Evolutionary conservation across 2,113 vertebrate genomes (phyloP).

Genomic region (Brienomyrus longianalis): DNA sequence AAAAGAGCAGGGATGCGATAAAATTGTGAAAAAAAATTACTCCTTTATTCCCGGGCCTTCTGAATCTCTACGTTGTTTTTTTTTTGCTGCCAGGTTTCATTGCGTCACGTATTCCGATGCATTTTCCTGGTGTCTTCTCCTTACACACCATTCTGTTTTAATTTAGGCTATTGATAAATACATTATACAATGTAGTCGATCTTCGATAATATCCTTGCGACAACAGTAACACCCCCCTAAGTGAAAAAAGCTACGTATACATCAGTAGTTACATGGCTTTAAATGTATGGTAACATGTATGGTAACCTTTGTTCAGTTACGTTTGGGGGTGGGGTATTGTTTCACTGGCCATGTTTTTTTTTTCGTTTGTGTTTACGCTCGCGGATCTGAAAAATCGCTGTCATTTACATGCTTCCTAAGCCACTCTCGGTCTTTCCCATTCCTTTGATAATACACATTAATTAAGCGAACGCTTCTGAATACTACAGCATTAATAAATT

Average conservation of each 20-base stretch:
- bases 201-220: not conserved
- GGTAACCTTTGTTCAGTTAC: not conserved
- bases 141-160: not conserved
- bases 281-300: not conserved
- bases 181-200: not conserved
- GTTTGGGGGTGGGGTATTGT: not conserved
- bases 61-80: not conserved
- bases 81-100: not conserved
- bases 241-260: not conserved
- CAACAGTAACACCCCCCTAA: not conserved
- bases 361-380: not conserved
- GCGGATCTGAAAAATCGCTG: slow-evolving; percentile 37
- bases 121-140: slow-evolving; percentile 1
- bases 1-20: not conserved
- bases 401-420: slow-evolving; percentile 37
- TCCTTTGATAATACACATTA: slow-evolving; percentile 43
- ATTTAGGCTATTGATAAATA: not conserved
- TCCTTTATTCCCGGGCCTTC: slow-evolving; percentile 7
- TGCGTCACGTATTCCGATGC: not conserved
- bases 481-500: slow-evolving; percentile 55
- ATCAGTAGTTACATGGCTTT: not conserved
- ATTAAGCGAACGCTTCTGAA: slow-evolving; percentile 63
- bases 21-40: not conserved
- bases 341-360: not conserved
- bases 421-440: slow-evolving; percentile 48